Evolutionary conservation across 2,797 vertebrate genomes (phyloP), one percentile per base, ranked within the genome.

Genomic region (Phrynocephalus vlangalii): DNA sequence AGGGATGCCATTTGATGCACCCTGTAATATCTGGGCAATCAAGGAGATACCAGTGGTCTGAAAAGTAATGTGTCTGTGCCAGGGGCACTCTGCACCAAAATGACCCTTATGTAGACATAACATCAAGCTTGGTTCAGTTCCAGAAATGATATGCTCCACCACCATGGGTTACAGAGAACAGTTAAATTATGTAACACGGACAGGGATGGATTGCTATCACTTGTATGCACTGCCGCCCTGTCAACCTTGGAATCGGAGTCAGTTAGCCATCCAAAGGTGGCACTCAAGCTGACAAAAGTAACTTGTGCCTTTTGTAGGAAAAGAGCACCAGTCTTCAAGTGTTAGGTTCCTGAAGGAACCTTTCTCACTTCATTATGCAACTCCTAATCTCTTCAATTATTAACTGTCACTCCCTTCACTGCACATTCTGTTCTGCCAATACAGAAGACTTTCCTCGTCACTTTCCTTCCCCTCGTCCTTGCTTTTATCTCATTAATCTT

Each of bases 401-500:
- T 84, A 68, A 86, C 30, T 79, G 82, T 82, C 84, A 81, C 13
- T 67, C 13, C 67, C 24, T 75, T 85, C 20, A 24, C 82, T 26
- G 56, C 68, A 56, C 81, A 63, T 30, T 50, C 68, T 20, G 52
- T 82, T 50, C 68, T 84, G 63, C 73, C 63, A 76, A 68, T 22
- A 30, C 28, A 33, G 78, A 77, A 60, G 87, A n/a, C 67, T 77
- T 80, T 82, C 80, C 67, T 38, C 30, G 0, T 80, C 16, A 9
- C 3, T 5, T 86, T 85, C 20, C 50, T 89, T n/a, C 30, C 66
- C 20, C 63, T n/a, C 16, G 9, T 63, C 67, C 79, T 89, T 87
- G 50, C 86, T 71, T 89, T 79, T 84, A 88, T 68, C 66, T 87
- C 44, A 78, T 88, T 78, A 80, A 88, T 87, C 72, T 66, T 72